Evolutionary conservation across 2,888 invertebrate genomes (phyloP).

Genomic region (Monoplex corrugatus): DNA sequence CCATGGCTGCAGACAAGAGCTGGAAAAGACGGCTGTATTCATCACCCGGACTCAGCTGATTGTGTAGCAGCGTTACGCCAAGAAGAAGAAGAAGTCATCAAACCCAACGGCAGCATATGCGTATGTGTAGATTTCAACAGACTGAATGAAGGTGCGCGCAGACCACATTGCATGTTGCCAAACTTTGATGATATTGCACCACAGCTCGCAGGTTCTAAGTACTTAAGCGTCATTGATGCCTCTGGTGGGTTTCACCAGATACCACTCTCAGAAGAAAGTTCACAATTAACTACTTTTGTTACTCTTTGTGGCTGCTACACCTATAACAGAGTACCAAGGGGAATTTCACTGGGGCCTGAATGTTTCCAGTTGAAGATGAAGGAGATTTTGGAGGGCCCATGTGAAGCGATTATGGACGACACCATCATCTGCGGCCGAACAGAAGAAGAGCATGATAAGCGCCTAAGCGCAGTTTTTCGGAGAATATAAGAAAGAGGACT

Average conservation of each 20-base stretch:
- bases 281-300: neutral
- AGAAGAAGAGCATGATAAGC: neutral
- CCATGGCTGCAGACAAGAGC: too few relatives aligned
- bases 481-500: constrained; percentile 10
- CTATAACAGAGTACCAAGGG: constrained; percentile 18
- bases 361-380: constrained; percentile 28
- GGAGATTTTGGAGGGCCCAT: neutral
- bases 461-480: neutral
- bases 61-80: too few relatives aligned
- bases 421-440: constrained; percentile 55
- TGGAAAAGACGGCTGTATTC: too few relatives aligned
- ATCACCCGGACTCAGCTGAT: too few relatives aligned
- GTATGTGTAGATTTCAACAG: neutral
- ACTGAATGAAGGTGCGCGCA: neutral
- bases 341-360: constrained; percentile 15
- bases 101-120: neutral
- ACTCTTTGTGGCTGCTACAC: neutral
- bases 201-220: neutral
- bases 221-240: neutral
- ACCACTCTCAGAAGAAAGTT: neutral
- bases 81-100: too few relatives aligned
- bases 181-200: constrained; percentile 22
- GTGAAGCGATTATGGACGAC: constrained; percentile 55
- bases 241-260: neutral
- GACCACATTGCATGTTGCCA: constrained; percentile 20